These are phyloP conservation scores for Gulo gulo DNA, from an alignment of 2,113 vertebrate species.

Conservation along the genomic window DNA sequence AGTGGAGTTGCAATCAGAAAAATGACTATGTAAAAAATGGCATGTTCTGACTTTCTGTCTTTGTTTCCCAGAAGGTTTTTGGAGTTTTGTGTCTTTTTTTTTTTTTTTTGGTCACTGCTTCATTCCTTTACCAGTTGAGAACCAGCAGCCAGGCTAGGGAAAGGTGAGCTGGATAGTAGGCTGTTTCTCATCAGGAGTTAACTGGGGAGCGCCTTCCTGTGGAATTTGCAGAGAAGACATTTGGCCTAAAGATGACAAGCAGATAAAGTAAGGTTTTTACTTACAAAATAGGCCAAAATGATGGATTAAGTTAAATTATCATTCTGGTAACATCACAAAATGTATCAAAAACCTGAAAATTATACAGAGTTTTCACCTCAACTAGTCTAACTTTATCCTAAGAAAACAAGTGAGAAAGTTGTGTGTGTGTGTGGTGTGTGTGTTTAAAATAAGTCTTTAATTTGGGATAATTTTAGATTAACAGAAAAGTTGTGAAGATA, in stretches of 20 bases:
- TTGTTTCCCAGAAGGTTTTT: not conserved
- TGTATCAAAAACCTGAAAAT: not conserved
- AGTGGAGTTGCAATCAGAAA: conserved; percentile 57
- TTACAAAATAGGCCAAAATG: not conserved
- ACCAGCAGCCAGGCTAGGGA: not conserved
- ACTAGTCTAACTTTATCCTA: not conserved
- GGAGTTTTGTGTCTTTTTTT: not conserved
- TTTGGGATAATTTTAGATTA: conserved; percentile 22
- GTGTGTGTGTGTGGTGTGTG: not conserved
- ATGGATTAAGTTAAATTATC: not conserved
- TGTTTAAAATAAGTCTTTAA: not conserved
- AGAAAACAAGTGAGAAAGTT: not conserved
- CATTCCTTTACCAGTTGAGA: not conserved
- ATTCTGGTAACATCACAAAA: not conserved
- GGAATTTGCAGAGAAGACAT: not conserved
- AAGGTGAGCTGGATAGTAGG: not conserved
- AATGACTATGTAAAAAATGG: conserved; percentile 55
- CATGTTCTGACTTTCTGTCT: conserved; percentile 38
- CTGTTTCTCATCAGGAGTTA: not conserved
- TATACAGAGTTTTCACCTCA: not conserved
- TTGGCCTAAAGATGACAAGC: not conserved
- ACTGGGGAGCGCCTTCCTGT: not conserved
- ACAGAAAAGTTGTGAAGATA: not conserved
- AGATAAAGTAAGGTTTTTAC: conserved; percentile 14
- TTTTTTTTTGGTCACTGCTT: not conserved